Evolutionary conservation across 2,797 vertebrate genomes (phyloP).

Genomic region (Chelmon rostratus): DNA sequence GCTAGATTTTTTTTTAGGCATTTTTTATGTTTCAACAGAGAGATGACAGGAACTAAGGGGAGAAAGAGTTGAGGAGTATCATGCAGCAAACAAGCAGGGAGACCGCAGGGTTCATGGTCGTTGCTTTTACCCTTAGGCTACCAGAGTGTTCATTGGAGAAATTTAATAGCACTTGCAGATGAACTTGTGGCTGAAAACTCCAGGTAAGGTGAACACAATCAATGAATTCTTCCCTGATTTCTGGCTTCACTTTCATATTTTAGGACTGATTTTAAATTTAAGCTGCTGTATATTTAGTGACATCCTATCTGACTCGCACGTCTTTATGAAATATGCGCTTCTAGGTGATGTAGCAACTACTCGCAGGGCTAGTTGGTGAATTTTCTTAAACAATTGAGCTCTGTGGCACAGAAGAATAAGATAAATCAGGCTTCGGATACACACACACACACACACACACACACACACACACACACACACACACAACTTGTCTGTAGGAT

Average conservation of each 20-base stretch:
- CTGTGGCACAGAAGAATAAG: neutral
- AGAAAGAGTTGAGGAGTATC: neutral
- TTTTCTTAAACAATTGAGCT: neutral
- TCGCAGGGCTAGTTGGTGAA: neutral
- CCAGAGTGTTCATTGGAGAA: neutral
- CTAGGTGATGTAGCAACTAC: too few species aligned
- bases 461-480: too few species aligned
- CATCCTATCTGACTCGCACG: too few species aligned
- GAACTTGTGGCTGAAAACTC: conserved; percentile 1
- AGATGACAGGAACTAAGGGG: neutral
- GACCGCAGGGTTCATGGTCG: fast-evolving
- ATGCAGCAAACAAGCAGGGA: neutral
- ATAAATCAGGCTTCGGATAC: too few species aligned
- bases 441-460: too few species aligned
- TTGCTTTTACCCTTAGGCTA: neutral
- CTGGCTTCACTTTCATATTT: too few species aligned
- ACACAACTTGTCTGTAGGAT: neutral
- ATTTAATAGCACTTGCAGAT: neutral
- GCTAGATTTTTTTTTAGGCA: neutral
- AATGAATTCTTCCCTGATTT: too few species aligned
- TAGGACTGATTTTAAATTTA: too few species aligned
- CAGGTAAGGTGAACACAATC: conserved; percentile 1
- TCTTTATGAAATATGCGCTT: too few species aligned
- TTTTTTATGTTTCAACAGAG: neutral
- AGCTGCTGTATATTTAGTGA: too few species aligned